phyloP scores from a whole-genome alignment of 2,888 invertebrate species.

The Drosophila trichaetosa region DNA sequence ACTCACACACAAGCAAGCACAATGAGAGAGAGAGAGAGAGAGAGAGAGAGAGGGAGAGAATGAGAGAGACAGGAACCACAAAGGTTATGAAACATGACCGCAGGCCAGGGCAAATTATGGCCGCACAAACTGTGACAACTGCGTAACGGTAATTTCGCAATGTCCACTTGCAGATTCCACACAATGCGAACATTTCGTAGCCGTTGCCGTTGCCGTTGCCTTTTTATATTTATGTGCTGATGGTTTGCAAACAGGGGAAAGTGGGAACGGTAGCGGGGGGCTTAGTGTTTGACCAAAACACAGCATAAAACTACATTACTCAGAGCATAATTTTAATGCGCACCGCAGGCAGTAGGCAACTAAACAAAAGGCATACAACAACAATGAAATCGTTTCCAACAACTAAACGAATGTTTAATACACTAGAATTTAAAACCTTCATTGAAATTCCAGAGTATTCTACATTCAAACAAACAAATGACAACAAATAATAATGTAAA shows the following conservation, averaged over 20 bases:
- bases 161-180: conserved; percentile 61
- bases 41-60: background rate
- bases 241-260: background rate
- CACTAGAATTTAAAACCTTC: conserved; percentile 3
- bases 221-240: conserved; percentile 64
- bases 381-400: conserved; percentile 13
- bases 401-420: conserved; percentile 14
- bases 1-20: conserved; percentile 22
- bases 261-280: conserved; percentile 11
- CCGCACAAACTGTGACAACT: conserved; percentile 71
- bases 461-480: background rate
- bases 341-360: conserved; percentile 50
- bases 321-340: conserved; percentile 73
- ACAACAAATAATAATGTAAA: background rate
- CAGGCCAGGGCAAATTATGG: conserved; percentile 69
- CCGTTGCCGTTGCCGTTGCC: conserved; percentile 21
- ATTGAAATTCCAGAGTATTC: background rate
- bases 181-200: conserved; percentile 51
- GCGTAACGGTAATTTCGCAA: conserved; percentile 74
- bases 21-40: background rate
- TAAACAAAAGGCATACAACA: conserved; percentile 61
- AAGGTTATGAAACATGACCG: conserved; percentile 71
- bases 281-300: conserved; percentile 42
- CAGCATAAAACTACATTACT: conserved; percentile 69
- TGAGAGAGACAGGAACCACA: conserved; percentile 21